These are phyloP conservation scores for Syrphus vitripennis DNA, from an alignment of 2,888 invertebrate genomes.

Conservation along the genomic window DNA sequence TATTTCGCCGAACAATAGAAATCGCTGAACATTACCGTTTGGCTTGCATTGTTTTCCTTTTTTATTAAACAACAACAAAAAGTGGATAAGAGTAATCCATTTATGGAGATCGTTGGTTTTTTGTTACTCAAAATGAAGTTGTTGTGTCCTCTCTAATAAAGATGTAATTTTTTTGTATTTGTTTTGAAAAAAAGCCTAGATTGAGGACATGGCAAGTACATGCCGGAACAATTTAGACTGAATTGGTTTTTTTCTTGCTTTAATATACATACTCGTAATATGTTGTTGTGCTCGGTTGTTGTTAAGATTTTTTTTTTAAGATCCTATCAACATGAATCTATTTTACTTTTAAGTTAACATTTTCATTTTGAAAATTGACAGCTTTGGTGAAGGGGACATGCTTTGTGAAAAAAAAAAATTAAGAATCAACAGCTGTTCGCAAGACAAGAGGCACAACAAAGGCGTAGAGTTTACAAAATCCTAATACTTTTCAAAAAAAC, in stretches of 20 bases:
- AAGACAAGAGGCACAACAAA: too few species aligned
- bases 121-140: slow-evolving; percentile 46
- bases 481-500: too few species aligned
- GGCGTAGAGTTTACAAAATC: too few species aligned
- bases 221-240: slow-evolving; percentile 13
- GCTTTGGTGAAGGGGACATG: neutral
- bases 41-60: slow-evolving; percentile 62
- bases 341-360: neutral
- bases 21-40: slow-evolving; percentile 70
- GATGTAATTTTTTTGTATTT: slow-evolving; percentile 55
- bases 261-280: neutral
- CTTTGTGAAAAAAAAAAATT: neutral
- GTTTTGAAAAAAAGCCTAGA: neutral
- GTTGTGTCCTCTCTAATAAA: slow-evolving; percentile 63
- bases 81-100: slow-evolving; percentile 50
- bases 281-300: neutral
- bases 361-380: neutral
- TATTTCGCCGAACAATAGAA: slow-evolving; percentile 62
- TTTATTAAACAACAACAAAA: slow-evolving; percentile 41
- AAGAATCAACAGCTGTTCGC: neutral
- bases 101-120: slow-evolving; percentile 52
- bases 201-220: slow-evolving; percentile 13
- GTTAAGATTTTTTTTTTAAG: neutral
- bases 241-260: neutral
- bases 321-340: neutral